Percentiles rank a stretch among this genome's conserved stretches.
phyloP scores from a whole-genome alignment of 1,140 invertebrate species.

The Cardiocondyla obscurior region DNA sequence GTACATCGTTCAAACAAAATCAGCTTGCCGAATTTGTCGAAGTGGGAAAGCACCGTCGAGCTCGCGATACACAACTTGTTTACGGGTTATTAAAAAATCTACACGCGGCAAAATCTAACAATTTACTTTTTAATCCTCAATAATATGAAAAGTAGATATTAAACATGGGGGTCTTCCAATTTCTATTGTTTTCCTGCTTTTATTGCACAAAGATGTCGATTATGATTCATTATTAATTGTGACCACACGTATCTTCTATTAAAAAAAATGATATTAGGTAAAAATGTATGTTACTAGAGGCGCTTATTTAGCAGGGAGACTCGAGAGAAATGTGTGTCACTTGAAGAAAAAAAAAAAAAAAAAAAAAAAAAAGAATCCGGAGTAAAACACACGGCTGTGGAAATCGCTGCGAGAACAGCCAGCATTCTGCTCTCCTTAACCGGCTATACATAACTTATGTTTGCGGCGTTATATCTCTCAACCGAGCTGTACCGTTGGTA shows the following conservation, averaged over 20 bases:
- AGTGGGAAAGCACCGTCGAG: not conserved
- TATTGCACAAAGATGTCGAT: not conserved
- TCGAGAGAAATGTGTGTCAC: not conserved
- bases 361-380: not conserved
- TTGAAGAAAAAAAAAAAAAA: not conserved
- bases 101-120: not conserved
- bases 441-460: slow-evolving; percentile 46
- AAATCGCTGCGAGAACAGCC: slow-evolving; percentile 22
- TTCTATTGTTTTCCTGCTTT: not conserved
- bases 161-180: not conserved
- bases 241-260: not conserved
- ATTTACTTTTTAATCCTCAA: slow-evolving; percentile 24
- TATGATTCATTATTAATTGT: not conserved
- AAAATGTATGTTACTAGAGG: not conserved
- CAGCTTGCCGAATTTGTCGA: slow-evolving; percentile 1
- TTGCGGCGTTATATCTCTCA: slow-evolving; percentile 48
- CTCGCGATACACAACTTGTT: not conserved
- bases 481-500: slow-evolving; percentile 27
- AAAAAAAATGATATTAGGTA: not conserved
- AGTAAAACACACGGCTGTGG: not conserved
- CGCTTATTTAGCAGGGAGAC: not conserved
- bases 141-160: not conserved
- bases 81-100: slow-evolving; percentile 11
- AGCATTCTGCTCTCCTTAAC: slow-evolving; percentile 35
- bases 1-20: slow-evolving; percentile 9